Conservation (phyloP, 2,888 invertebrate species). For the Drosophila subsilvestris region DNA sequence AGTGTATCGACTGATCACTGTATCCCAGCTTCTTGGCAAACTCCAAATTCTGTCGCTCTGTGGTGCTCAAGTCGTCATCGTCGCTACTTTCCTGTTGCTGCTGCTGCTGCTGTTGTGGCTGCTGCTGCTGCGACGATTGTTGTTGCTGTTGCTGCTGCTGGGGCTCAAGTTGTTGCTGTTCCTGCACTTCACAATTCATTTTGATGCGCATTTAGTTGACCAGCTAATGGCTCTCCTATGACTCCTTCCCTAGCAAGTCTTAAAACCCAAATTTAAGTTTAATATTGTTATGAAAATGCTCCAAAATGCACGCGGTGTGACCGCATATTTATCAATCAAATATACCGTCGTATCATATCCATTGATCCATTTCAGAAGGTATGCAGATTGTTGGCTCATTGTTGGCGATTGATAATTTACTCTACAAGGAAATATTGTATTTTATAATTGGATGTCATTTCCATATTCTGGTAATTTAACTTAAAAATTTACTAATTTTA, state of each 20-base stretch:
- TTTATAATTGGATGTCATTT: too few relatives aligned
- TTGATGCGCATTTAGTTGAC: conserved; percentile 70
- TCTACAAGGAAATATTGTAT: too few relatives aligned
- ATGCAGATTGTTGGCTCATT: too few relatives aligned
- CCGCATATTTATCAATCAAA: too few relatives aligned
- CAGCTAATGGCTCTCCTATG: conserved; percentile 32
- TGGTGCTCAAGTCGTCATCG: conserved; percentile 63
- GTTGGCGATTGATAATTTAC: too few relatives aligned
- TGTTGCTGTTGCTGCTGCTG: conserved; percentile 50
- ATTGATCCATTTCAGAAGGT: too few relatives aligned
- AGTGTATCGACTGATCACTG: conserved; percentile 92
- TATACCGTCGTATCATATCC: too few relatives aligned
- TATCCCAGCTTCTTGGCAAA: conserved; percentile 97
- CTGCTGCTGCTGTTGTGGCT: conserved; percentile 51
- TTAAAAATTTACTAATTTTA: too few relatives aligned
- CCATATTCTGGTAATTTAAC: too few relatives aligned
- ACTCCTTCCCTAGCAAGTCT: conserved; percentile 21
- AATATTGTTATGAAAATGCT: too few relatives aligned
- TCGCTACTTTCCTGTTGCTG: conserved; percentile 65
- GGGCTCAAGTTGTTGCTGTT: conserved; percentile 40
- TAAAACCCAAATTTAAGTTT: conserved; percentile 28
- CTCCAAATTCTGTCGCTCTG: conserved; percentile 85
- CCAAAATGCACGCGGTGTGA: too few relatives aligned
- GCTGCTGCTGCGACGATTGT: conserved; percentile 44
- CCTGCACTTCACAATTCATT: conserved; percentile 67